A percentile compares a stretch with the other conserved stretches of the same genome.
Conservation (phyloP, 2,113 vertebrate genomes). For the Daubentonia madagascariensis region DNA sequence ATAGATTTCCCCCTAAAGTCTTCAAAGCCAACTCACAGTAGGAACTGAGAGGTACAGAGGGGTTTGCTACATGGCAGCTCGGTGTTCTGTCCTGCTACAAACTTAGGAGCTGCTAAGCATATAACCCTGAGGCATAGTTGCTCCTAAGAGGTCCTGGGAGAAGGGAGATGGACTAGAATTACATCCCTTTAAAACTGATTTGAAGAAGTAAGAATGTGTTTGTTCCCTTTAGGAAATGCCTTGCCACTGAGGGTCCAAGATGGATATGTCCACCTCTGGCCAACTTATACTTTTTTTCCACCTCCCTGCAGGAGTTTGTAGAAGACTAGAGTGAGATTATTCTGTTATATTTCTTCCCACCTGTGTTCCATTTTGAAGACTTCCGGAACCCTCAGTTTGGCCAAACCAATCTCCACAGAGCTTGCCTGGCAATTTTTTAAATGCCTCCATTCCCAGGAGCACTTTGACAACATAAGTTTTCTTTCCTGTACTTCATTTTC, state of each 20-base stretch:
- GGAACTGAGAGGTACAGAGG: background rate
- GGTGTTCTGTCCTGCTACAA: background rate
- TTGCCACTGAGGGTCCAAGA: background rate
- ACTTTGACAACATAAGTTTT: background rate
- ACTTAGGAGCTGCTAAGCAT: background rate
- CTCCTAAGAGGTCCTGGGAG: background rate
- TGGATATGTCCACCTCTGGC: background rate
- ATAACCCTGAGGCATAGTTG: background rate
- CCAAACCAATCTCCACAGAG: background rate
- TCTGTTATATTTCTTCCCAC: background rate
- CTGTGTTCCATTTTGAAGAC: background rate
- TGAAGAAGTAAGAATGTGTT: background rate
- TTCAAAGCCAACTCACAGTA: background rate
- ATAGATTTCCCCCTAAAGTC: background rate
- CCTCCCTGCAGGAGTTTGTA: background rate
- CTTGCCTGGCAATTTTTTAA: background rate
- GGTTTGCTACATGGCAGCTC: background rate
- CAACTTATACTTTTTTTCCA: too few species aligned
- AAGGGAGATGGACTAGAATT: background rate
- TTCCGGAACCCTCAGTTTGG: background rate
- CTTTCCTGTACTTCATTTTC: background rate
- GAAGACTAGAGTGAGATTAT: background rate
- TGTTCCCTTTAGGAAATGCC: background rate
- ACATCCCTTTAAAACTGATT: background rate
- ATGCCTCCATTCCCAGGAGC: background rate